Conservation (phyloP, 2,113 vertebrate species). For the Ciconia boyciana region DNA sequence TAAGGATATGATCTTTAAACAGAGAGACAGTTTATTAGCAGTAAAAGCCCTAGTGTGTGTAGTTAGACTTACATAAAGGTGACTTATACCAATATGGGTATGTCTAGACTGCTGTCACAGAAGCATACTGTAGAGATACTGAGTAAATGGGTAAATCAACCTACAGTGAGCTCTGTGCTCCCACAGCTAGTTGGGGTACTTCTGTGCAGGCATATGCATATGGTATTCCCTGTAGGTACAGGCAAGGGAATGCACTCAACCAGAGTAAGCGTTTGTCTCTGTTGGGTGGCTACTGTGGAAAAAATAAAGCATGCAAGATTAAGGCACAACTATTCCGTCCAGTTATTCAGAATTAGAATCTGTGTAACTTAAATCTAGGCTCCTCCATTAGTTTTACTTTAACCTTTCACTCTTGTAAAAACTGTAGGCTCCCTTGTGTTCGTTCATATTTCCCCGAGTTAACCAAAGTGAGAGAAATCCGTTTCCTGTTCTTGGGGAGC, state of each 20-base stretch:
- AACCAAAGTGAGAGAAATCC: neutral
- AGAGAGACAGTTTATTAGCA: slow-evolving; percentile 65
- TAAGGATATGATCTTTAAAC: slow-evolving; percentile 51
- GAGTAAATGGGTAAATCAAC: slow-evolving; percentile 35
- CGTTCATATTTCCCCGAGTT: neutral
- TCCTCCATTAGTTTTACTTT: neutral
- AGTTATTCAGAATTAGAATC: neutral
- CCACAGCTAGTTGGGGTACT: neutral
- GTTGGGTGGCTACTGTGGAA: neutral
- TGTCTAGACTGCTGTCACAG: slow-evolving; percentile 69
- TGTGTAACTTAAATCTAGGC: neutral
- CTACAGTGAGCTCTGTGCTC: slow-evolving; percentile 45
- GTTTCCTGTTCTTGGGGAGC: neutral
- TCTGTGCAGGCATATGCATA: neutral
- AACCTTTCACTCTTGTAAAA: neutral
- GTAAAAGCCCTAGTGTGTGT: slow-evolving; percentile 64
- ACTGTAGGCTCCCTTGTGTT: neutral
- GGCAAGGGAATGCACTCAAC: neutral
- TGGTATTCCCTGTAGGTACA: neutral
- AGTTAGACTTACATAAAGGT: slow-evolving; percentile 60
- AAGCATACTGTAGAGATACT: slow-evolving; percentile 66
- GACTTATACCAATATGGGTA: slow-evolving; percentile 60
- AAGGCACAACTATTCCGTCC: neutral
- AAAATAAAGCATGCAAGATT: neutral
- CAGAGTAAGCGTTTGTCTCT: neutral